Evolutionary conservation across 2,888 invertebrate genomes (phyloP).

Genomic region (Gerris lacustris): DNA sequence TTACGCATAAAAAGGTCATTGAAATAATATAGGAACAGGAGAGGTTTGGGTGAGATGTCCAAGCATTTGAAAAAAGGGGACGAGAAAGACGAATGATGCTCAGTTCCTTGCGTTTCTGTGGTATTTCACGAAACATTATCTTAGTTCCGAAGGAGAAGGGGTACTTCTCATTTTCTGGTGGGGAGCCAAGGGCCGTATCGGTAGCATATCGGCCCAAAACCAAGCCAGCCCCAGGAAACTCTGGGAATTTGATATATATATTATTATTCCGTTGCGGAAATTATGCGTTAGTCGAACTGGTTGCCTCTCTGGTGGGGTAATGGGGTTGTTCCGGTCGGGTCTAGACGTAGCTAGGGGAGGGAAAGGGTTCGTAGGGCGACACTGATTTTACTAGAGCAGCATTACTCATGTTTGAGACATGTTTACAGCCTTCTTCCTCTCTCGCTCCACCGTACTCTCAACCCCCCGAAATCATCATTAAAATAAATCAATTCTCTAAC

Average conservation of each 20-base stretch:
- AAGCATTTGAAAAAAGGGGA: not conserved
- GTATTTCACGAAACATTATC: not conserved
- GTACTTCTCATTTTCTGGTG: not conserved
- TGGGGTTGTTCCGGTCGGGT: slow-evolving; percentile 1
- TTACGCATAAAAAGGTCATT: too few relatives aligned
- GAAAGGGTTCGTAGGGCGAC: not conserved
- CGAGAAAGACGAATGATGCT: not conserved
- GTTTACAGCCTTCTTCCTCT: slow-evolving; percentile 1
- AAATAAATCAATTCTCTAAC: not conserved
- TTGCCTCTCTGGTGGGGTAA: not conserved
- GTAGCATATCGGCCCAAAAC: not conserved
- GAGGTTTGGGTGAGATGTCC: not conserved
- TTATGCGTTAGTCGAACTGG: not conserved
- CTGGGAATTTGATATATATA: not conserved
- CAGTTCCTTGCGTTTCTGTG: not conserved
- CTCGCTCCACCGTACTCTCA: not conserved
- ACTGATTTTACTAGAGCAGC: slow-evolving; percentile 3
- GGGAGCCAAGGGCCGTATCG: not conserved
- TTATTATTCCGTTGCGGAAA: slow-evolving; percentile 5
- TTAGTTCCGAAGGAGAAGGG: not conserved
- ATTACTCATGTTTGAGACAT: slow-evolving; percentile 1
- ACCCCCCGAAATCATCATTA: not conserved
- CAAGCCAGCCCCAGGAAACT: not conserved
- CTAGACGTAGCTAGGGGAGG: not conserved
- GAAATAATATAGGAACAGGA: too few relatives aligned